Base-by-base conservation (phyloP, 2,113 vertebrate genomes). In the Pangasianodon hypophthalmus region DNA sequence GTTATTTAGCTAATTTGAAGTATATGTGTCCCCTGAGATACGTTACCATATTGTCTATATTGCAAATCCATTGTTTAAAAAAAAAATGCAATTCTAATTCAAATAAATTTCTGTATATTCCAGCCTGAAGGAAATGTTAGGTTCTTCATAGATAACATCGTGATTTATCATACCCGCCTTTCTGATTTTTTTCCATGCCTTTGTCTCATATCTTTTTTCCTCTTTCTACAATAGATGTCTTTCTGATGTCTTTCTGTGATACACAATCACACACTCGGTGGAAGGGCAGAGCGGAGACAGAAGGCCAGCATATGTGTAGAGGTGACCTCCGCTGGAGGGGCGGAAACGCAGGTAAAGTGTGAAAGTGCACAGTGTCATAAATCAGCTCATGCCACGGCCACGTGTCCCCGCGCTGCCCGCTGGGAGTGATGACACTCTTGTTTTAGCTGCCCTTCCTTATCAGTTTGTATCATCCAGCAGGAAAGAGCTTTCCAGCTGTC, bases 231-330 rank as follows among this genome's bases (percentile, higher is more conserved):
- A n/a, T 64, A 88, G 37, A 64, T 21, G 75, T 84, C 79, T 81
- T 80, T 87, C 73, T 87, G 52, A 88, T 88, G 79, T 69, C 80
- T 89, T 79, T 86, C 56, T 69, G 52, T 90, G 46, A 83, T 75
- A 85, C 60, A 84, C 71, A 32, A 73, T 46, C 79, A 80, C 64
- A 58, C 75, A 13, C 3, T 86, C 50, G 6, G 69, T 79, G 71
- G 67, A 84, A 77, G 84, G 88, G 88, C 46, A 85, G 56, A n/a
- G 7, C 44, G 24, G n/a, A 85, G 71, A 80, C 75, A 75, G 71
- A 71, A 90, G 60, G 52, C 46, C n/a, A 73, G 62, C 91, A 92
- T 91, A 92, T 91, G 91, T 92, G 87, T 9, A 91, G 91, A 92
- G 91, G 91, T 92, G 91, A 92, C 91, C 91, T 84, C 88, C 14